Conservation (phyloP, 2,888 invertebrate genomes). For the Sussaba pulchella region DNA sequence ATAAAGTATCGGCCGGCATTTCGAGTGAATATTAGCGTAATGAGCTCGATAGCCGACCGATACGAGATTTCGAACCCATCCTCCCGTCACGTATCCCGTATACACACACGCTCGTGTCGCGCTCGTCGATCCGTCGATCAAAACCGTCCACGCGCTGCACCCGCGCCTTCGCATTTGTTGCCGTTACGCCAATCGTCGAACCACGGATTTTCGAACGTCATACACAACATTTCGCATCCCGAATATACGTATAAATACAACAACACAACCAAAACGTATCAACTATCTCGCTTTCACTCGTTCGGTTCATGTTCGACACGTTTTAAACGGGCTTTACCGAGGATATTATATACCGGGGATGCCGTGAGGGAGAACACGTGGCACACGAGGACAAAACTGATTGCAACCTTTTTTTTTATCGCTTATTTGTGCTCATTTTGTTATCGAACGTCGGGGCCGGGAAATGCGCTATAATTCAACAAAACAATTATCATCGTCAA, state of each 20-base stretch:
- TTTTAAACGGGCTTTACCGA: slow-evolving; percentile 15
- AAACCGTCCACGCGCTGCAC: slow-evolving; percentile 48
- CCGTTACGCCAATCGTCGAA: slow-evolving; percentile 40
- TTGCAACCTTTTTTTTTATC: slow-evolving; percentile 63
- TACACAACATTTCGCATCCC: slow-evolving; percentile 56
- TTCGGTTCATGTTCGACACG: slow-evolving; percentile 1
- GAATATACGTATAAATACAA: slow-evolving; percentile 1
- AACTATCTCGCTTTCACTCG: not conserved
- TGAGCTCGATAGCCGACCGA: slow-evolving; percentile 82
- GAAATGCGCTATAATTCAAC: slow-evolving; percentile 28
- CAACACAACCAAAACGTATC: no score
- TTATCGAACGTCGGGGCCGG: slow-evolving; percentile 47
- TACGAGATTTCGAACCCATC: slow-evolving; percentile 79
- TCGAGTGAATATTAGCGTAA: slow-evolving; percentile 84
- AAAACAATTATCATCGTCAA: slow-evolving; percentile 30
- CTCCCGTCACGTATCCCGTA: slow-evolving; percentile 74
- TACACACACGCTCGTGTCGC: slow-evolving; percentile 34
- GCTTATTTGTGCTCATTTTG: slow-evolving; percentile 27
- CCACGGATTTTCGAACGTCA: slow-evolving; percentile 55
- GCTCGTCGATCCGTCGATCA: slow-evolving; percentile 62
- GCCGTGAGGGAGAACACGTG: not conserved
- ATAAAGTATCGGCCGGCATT: slow-evolving; percentile 80
- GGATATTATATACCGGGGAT: slow-evolving; percentile 25
- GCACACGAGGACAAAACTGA: slow-evolving; percentile 55
- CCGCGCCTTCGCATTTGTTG: slow-evolving; percentile 7